Conservation (phyloP, 2,888 invertebrate species). For the Carterocephalus palaemon region DNA sequence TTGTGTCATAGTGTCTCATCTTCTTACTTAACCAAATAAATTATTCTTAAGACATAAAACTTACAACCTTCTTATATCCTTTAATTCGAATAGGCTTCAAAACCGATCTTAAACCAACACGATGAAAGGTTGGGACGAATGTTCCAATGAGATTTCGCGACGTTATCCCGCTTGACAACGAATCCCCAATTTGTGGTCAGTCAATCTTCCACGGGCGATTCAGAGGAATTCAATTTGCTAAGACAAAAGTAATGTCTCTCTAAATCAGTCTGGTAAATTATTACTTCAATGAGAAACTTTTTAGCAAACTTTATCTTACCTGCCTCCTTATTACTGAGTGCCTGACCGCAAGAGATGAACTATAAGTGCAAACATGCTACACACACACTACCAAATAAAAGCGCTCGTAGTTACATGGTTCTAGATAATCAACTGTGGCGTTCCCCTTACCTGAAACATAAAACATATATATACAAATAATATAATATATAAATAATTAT, state of each 20-base stretch:
- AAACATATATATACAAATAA: too few relatives aligned
- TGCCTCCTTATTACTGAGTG: not conserved
- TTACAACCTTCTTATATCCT: too few relatives aligned
- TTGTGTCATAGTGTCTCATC: not conserved
- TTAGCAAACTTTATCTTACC: slow-evolving; percentile 25
- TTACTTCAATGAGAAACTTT: slow-evolving; percentile 38
- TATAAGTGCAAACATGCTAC: not conserved
- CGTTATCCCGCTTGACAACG: slow-evolving; percentile 73
- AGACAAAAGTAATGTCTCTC: slow-evolving; percentile 64
- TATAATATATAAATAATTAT: too few relatives aligned
- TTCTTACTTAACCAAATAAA: slow-evolving; percentile 1
- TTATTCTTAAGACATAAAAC: too few relatives aligned
- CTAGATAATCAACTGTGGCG: too few relatives aligned
- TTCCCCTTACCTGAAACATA: too few relatives aligned
- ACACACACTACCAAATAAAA: not conserved
- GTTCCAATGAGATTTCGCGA: slow-evolving; percentile 74
- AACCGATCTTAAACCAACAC: slow-evolving; percentile 53
- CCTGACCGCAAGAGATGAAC: not conserved
- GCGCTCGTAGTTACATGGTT: too few relatives aligned
- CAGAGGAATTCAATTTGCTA: slow-evolving; percentile 72
- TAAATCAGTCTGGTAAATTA: slow-evolving; percentile 45
- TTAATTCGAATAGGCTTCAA: slow-evolving; percentile 48
- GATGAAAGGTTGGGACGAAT: slow-evolving; percentile 53
- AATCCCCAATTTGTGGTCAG: slow-evolving; percentile 76
- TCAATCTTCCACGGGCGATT: slow-evolving; percentile 63